Conservation (phyloP, 2,888 invertebrate species). For the Amiota minor region DNA sequence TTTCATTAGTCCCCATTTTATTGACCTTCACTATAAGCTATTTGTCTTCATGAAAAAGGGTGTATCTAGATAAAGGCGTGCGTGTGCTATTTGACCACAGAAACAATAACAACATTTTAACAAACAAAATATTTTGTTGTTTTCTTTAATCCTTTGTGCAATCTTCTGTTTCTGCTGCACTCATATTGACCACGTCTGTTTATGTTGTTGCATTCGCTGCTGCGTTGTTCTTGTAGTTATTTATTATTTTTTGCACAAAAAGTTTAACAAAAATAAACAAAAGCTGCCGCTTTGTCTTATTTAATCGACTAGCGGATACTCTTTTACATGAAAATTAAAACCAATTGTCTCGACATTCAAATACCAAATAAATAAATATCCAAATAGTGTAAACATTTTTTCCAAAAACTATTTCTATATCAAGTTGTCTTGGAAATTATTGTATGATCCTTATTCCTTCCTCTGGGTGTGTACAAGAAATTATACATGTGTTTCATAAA, state of each 20-base stretch:
- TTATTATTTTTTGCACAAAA: not conserved
- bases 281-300: not conserved
- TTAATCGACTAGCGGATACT: not conserved
- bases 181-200: conserved; percentile 1
- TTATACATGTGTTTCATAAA: too few species aligned
- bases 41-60: not conserved
- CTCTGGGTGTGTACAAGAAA: too few species aligned
- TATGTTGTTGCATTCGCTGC: conserved; percentile 8
- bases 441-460: too few species aligned
- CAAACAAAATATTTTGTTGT: conserved; percentile 58
- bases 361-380: too few species aligned
- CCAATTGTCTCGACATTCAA: too few species aligned
- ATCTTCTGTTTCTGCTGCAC: not conserved
- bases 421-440: too few species aligned
- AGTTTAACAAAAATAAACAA: too few species aligned
- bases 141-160: conserved; percentile 24
- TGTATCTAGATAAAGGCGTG: not conserved
- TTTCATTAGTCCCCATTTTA: not conserved
- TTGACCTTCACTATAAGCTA: not conserved
- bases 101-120: conserved; percentile 45
- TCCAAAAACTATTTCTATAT: too few species aligned
- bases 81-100: conserved; percentile 47
- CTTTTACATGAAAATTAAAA: too few species aligned
- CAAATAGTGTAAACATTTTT: too few species aligned
- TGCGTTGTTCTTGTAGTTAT: conserved; percentile 29